Conservation (phyloP, 92 coral and sea anemone species). For the Hydrozoanthus gracilis region DNA sequence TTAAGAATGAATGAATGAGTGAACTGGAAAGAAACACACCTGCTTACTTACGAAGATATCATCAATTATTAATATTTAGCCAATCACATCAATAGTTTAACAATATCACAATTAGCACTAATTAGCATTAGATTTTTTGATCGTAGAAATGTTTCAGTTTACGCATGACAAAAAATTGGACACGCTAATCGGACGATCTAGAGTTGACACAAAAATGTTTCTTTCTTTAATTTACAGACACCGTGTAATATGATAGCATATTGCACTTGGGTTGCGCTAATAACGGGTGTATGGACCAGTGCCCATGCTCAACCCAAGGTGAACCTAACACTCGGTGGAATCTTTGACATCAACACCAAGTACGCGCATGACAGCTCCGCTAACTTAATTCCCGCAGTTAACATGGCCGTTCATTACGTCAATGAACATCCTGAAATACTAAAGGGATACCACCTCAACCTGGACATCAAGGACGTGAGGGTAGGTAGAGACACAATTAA, state of each 20-base stretch:
- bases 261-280: neutral
- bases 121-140: no score
- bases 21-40: no score
- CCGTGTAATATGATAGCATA: neutral
- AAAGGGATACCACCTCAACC: constrained; percentile 59
- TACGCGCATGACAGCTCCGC: constrained; percentile 69
- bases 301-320: constrained; percentile 41
- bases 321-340: constrained; percentile 68
- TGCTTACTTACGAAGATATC: no score
- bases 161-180: no score
- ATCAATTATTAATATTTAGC: no score
- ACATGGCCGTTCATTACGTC: constrained; percentile 74
- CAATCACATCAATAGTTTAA: no score
- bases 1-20: no score
- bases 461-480: constrained; percentile 78
- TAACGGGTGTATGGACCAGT: neutral
- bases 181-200: no score
- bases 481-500: neutral
- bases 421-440: constrained; percentile 63
- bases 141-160: no score
- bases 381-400: constrained; percentile 77
- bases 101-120: no score
- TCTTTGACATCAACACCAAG: constrained; percentile 70
- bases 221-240: neutral
- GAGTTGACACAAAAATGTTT: neutral